Evolutionary conservation across 2,113 vertebrate species (phyloP).

Genomic region (Prunella himalayana): DNA sequence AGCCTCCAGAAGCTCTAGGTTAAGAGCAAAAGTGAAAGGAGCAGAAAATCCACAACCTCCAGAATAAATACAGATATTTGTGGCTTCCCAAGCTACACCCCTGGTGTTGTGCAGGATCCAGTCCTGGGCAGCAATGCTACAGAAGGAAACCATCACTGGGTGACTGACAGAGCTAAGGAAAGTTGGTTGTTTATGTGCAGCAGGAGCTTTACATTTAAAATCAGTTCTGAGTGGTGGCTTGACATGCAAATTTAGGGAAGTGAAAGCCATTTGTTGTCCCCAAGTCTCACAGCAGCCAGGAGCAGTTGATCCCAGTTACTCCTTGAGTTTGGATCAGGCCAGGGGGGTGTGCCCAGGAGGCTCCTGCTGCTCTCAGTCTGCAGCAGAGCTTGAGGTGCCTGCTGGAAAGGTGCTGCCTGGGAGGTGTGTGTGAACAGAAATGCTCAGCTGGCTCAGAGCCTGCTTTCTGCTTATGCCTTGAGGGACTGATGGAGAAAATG

Average conservation of each 20-base stretch:
- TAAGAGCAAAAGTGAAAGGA: neutral
- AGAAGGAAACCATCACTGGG: neutral
- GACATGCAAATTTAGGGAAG: fast-evolving
- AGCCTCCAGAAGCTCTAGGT: neutral
- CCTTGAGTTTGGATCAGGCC: fast-evolving
- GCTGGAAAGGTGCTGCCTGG: neutral
- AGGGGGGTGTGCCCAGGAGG: fast-evolving
- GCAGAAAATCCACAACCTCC: neutral
- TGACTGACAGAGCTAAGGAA: neutral
- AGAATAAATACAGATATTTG: neutral
- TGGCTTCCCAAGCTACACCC: fast-evolving
- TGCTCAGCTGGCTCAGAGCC: neutral
- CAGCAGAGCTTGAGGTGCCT: neutral
- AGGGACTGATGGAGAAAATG: neutral
- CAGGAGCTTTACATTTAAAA: neutral
- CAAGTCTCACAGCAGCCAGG: fast-evolving
- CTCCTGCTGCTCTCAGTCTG: neutral
- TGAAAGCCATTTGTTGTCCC: neutral
- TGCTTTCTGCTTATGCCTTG: neutral
- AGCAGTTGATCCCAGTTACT: fast-evolving
- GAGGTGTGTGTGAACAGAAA: neutral
- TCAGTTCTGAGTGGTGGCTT: neutral
- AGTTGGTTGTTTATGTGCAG: neutral
- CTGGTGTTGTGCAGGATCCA: neutral
- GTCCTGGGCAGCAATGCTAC: neutral